Base-by-base conservation (phyloP, 2,797 vertebrate genomes). In the Malurus leucopterus region DNA sequence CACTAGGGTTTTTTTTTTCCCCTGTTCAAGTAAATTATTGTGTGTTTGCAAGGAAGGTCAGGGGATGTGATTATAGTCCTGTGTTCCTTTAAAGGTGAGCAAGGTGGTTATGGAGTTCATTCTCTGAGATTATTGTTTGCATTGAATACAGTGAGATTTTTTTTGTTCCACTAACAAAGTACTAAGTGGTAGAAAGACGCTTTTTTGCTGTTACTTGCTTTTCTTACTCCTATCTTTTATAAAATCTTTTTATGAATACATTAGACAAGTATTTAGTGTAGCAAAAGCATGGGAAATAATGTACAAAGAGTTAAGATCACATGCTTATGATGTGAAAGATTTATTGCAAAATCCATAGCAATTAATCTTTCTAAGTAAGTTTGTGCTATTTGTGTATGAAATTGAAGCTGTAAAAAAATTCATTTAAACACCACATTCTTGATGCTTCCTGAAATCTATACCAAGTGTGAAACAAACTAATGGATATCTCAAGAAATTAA, bases 121-220 rank as follows among this genome's bases (percentile, higher is more conserved):
- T 70, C 57, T 58, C 36, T 71, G 46, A 54, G 21, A 13, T 51
- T 57, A 20, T 30, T n/a, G 47, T 61, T 84, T 63, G 21, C 15
- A 30, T 65, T 76, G 65, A 55, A 47, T 49, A 62, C 30, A 77
- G 18, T 50, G 38, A 23, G 70, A 16, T 0, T 0, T 63, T 84
- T 90, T 79, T 91, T 43, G 13, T 76, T 86, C 27, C 58, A 19
- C 34, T 83, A 54, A 70, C 4, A 22, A 49, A 88, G 26, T n/a
- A 46, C 9, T 32, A 76, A 80, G 22, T 34, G 29, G 8, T 71
- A 68, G 58, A 75, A 85, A 64, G 27, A 83, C n/a, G 12, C 13
- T 70, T 77, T 89, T 77, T 55, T 84, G 30, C 38, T 83, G 24
- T 71, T 74, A n/a, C 3, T 38, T 78, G 49, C 13, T 58, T 72